Percentiles rank a stretch among this genome's conserved stretches.
phyloP scores from a whole-genome alignment of 2,113 vertebrate species.

The Ranitomeya variabilis region DNA sequence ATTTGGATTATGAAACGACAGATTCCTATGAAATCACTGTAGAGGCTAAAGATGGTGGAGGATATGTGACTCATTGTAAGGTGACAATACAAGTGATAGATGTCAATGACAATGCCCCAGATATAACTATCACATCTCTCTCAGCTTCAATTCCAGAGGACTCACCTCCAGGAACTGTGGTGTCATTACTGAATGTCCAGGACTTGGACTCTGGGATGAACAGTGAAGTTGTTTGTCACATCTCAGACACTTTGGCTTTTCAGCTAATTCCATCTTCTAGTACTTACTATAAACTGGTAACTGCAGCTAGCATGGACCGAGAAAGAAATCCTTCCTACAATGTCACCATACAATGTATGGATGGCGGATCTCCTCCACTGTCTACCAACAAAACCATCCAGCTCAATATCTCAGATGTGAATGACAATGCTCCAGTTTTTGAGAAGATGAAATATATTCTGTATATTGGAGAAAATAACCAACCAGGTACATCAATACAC shows the following conservation, averaged over 20 bases:
- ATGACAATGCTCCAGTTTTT: neutral
- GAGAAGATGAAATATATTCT: conserved; percentile 1
- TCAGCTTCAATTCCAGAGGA: conserved; percentile 61
- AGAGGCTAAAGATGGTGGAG: conserved; percentile 70
- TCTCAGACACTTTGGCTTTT: conserved; percentile 61
- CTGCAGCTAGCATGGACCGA: conserved; percentile 27
- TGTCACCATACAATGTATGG: conserved; percentile 31
- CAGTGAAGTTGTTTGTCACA: conserved; percentile 60
- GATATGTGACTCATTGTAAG: conserved; percentile 68
- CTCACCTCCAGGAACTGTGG: conserved; percentile 57
- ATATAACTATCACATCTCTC: conserved; percentile 64
- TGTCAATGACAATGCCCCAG: conserved; percentile 73
- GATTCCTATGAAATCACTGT: conserved; percentile 69
- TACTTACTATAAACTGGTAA: conserved; percentile 18
- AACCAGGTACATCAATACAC: conserved; percentile 2
- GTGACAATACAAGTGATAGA: conserved; percentile 69
- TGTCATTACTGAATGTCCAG: conserved; percentile 63
- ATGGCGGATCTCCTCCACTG: conserved; percentile 43
- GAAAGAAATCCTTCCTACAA: conserved; percentile 35
- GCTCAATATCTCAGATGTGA: conserved; percentile 64
- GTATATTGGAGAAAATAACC: conserved; percentile 14
- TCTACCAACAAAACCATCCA: conserved; percentile 54
- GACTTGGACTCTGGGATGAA: conserved; percentile 65
- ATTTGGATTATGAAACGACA: conserved; percentile 71
- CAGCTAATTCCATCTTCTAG: conserved; percentile 53